A percentile compares a stretch with the other conserved stretches of the same genome.
Evolutionary conservation across 1,140 invertebrate genomes (phyloP).

Genomic region (Drosophila baimaii): DNA sequence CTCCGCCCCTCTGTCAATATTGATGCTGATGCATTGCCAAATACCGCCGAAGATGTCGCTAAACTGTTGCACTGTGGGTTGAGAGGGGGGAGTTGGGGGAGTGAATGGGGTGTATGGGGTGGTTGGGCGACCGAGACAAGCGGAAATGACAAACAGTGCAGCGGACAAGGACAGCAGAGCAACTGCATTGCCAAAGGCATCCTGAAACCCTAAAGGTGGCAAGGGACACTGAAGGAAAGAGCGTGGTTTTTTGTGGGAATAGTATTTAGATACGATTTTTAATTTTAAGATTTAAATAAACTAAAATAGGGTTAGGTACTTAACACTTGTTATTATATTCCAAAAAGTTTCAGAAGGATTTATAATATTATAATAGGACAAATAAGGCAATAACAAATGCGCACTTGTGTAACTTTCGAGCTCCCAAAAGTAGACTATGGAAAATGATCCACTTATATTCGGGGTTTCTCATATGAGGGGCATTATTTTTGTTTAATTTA

Average conservation of each 20-base stretch:
- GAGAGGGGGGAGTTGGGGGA: not conserved
- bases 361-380: too few species aligned
- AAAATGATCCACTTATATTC: too few species aligned
- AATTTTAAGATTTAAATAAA: not conserved
- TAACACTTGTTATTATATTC: too few species aligned
- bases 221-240: slow-evolving; percentile 2
- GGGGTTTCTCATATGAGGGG: too few species aligned
- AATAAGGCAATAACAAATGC: too few species aligned
- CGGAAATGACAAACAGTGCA: slow-evolving; percentile 73
- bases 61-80: slow-evolving; percentile 62
- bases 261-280: too few species aligned
- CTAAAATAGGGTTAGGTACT: too few species aligned
- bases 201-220: not conserved
- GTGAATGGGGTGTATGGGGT: not conserved
- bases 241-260: too few species aligned
- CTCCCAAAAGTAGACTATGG: too few species aligned
- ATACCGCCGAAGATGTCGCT: slow-evolving; percentile 48
- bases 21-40: slow-evolving; percentile 77
- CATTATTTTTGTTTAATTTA: too few species aligned
- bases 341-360: too few species aligned
- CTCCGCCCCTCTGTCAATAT: slow-evolving; percentile 51
- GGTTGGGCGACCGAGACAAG: slow-evolving; percentile 25
- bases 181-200: slow-evolving; percentile 34
- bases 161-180: slow-evolving; percentile 14
- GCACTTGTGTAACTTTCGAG: too few species aligned